These are phyloP conservation scores for Scaptomyza hsui DNA, from an alignment of 1,140 invertebrate species.

Conservation along the genomic window DNA sequence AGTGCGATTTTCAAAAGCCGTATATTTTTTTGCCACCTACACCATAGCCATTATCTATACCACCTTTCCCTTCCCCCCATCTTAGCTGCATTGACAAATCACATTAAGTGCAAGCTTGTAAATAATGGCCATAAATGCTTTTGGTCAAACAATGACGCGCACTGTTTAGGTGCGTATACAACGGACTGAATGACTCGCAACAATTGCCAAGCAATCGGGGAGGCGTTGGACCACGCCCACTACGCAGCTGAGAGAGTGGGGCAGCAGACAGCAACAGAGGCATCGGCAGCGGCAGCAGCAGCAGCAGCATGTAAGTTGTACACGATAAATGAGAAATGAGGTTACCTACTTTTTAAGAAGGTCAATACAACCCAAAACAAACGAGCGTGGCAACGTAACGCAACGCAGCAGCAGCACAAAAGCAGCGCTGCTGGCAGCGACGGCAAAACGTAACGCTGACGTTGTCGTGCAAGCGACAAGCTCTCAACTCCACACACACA, in stretches of 20 bases:
- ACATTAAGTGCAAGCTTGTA: not conserved
- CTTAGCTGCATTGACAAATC: not conserved
- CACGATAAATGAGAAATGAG: slow-evolving; percentile 83
- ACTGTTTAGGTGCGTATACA: slow-evolving; percentile 9
- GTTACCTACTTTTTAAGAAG: slow-evolving; percentile 83
- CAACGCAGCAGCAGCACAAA: slow-evolving; percentile 35
- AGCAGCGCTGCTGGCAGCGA: slow-evolving; percentile 15
- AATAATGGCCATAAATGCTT: slow-evolving; percentile 23
- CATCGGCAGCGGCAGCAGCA: slow-evolving; percentile 11
- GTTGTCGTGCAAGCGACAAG: slow-evolving; percentile 34
- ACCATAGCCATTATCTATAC: no score
- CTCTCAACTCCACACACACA: slow-evolving; percentile 10
- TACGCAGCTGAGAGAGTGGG: slow-evolving; percentile 5
- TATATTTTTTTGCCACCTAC: not conserved
- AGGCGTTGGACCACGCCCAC: slow-evolving; percentile 20
- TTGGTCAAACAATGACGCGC: slow-evolving; percentile 51
- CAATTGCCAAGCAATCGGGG: slow-evolving; percentile 41
- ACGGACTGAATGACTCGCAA: slow-evolving; percentile 43
- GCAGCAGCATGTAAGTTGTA: slow-evolving; percentile 78
- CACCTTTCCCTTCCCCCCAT: not conserved
- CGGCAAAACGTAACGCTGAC: slow-evolving; percentile 37
- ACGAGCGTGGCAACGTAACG: slow-evolving; percentile 75
- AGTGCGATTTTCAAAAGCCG: no score
- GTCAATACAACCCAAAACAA: slow-evolving; percentile 82
- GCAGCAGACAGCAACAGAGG: slow-evolving; percentile 1